These are phyloP conservation scores for Heliothis virescens DNA, from an alignment of 1,140 invertebrate species.

Conservation along the genomic window DNA sequence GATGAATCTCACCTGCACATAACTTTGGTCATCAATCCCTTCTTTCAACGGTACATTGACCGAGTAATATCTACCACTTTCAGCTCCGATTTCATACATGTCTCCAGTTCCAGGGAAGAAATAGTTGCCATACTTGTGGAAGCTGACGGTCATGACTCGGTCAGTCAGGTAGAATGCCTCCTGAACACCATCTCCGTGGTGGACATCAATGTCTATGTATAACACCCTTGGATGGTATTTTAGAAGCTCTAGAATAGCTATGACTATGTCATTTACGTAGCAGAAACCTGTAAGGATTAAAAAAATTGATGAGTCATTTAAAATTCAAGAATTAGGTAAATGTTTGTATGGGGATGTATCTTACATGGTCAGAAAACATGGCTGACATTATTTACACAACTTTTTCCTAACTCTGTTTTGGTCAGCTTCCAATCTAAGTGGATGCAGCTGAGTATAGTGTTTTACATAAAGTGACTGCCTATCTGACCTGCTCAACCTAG, in stretches of 20 bases:
- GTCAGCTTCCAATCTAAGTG: too few relatives aligned
- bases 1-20: constrained; percentile 88
- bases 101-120: constrained; percentile 99
- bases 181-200: constrained; percentile 99
- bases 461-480: too few relatives aligned
- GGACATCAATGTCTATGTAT: constrained; percentile 99
- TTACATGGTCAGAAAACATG: too few relatives aligned
- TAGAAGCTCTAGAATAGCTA: constrained; percentile 98
- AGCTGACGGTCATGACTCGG: constrained; percentile 99
- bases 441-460: too few relatives aligned
- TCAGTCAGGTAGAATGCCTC: constrained; percentile 99
- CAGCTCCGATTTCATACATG: constrained; percentile 98
- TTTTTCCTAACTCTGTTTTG: too few relatives aligned
- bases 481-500: too few relatives aligned
- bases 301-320: background rate
- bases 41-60: constrained; percentile 99
- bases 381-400: too few relatives aligned
- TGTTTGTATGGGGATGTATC: background rate
- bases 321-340: too few relatives aligned
- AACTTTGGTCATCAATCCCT: constrained; percentile 98
- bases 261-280: constrained; percentile 99
- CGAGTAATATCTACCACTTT: constrained; percentile 97
- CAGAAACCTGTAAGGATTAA: constrained; percentile 91
- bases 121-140: constrained; percentile 99
- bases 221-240: constrained; percentile 98